These are phyloP conservation scores for Acridotheres tristis DNA, from an alignment of 2,797 vertebrate genomes.

Conservation along the genomic window DNA sequence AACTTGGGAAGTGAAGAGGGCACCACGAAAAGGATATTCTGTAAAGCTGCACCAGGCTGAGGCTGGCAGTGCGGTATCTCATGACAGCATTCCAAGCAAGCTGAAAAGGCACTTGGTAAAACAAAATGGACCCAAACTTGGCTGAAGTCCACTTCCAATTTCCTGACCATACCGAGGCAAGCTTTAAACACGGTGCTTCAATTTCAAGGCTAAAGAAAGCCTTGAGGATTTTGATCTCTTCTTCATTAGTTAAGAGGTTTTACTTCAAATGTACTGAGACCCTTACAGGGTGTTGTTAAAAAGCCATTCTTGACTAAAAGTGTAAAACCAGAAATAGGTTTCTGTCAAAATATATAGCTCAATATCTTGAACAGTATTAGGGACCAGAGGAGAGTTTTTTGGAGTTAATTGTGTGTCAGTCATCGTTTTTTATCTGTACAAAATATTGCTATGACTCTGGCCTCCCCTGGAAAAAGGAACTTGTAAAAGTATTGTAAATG, in stretches of 20 bases:
- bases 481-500: not conserved
- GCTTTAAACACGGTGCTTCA: not conserved
- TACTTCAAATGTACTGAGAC: not conserved
- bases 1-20: not conserved
- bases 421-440: not conserved
- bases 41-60: not conserved
- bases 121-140: not conserved
- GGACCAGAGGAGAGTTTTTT: not conserved
- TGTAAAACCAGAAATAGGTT: not conserved
- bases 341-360: not conserved
- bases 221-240: not conserved
- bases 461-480: not conserved
- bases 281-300: not conserved
- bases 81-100: conserved; percentile 11
- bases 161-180: not conserved
- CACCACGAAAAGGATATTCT: not conserved
- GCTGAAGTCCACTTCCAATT: not conserved
- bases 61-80: fast-evolving
- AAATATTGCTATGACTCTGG: not conserved
- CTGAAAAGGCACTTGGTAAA: not conserved
- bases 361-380: not conserved
- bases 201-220: not conserved
- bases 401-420: not conserved
- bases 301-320: not conserved
- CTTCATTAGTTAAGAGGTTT: not conserved